Conservation (phyloP, 1,140 invertebrate genomes). For the Heterodera schachtii region DNA sequence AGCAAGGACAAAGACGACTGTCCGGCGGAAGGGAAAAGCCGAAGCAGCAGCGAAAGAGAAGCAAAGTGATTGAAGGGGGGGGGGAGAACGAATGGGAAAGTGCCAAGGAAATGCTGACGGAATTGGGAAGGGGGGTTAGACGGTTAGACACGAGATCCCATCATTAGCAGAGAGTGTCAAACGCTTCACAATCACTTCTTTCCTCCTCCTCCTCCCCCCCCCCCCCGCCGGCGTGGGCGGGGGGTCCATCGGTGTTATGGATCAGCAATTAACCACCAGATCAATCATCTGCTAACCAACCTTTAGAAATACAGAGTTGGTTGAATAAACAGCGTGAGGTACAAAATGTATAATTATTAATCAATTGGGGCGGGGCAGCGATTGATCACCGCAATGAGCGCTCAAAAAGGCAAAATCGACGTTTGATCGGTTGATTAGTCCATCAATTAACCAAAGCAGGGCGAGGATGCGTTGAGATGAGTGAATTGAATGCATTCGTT, state of each 20-base stretch:
- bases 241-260: background rate
- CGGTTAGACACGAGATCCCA: background rate
- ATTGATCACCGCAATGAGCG: background rate
- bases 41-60: slow-evolving; percentile 1
- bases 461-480: background rate
- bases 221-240: too few relatives aligned
- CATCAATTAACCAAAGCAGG: background rate
- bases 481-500: background rate
- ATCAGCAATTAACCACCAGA: background rate
- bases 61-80: slow-evolving; percentile 5
- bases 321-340: background rate
- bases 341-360: background rate
- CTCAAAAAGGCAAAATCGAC: background rate
- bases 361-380: background rate
- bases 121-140: background rate
- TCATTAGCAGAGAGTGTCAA: too few relatives aligned
- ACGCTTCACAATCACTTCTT: too few relatives aligned
- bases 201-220: background rate
- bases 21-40: slow-evolving; percentile 11
- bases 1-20: slow-evolving; percentile 1
- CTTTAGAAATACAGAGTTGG: background rate
- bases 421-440: background rate
- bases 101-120: background rate
- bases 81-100: too few relatives aligned
- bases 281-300: background rate